Evolutionary conservation across 2,113 vertebrate species (phyloP), one percentile per base, ranked within the genome.

Genomic region (Engystomops pustulosus): DNA sequence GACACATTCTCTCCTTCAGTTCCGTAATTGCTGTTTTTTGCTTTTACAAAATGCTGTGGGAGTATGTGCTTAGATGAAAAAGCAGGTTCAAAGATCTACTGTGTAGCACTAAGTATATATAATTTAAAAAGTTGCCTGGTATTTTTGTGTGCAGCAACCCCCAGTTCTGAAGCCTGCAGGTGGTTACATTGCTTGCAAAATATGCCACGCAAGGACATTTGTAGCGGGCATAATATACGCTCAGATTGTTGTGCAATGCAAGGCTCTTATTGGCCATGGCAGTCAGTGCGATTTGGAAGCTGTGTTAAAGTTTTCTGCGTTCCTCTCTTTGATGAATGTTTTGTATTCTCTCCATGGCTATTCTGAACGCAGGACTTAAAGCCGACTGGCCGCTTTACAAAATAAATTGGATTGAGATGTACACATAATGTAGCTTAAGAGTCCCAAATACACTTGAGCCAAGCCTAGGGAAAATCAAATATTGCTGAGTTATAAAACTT

Each of bases 311-410:
- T 55, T 76, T 77, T 27, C 72, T 45, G 34, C 8, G 36, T 15
- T 65, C 36, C 10, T 18, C 34, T 27, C 58, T 79, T 79, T 65
- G 77, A 79, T 79, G 77, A 79, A 79, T 65, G 77, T 47, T 79
- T 79, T 79, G 77, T 65, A 65, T 65, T 79, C 77, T 65, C 58
- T 62, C 77, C 58, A 65, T 79, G 36, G 58, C 53, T 45, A 79
- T 79, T 60, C 77, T 45, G 53, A 44, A 79, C 27, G 23, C 58
- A 79, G 38, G 23, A 65, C 77, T 79, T 79, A 79, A 79, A 79
- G 53, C 36, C 36, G 20, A 55, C 76, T 60, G 76, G 76, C 55
- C 62, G 76, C 53, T 62, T 79, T 62, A 78, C 75, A 79, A 79
- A 79, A 65, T 79, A 79, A 79, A 79, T 79, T 79, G 38, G 38